Base-by-base conservation (phyloP, 2,888 invertebrate genomes). In the Patella depressa region DNA sequence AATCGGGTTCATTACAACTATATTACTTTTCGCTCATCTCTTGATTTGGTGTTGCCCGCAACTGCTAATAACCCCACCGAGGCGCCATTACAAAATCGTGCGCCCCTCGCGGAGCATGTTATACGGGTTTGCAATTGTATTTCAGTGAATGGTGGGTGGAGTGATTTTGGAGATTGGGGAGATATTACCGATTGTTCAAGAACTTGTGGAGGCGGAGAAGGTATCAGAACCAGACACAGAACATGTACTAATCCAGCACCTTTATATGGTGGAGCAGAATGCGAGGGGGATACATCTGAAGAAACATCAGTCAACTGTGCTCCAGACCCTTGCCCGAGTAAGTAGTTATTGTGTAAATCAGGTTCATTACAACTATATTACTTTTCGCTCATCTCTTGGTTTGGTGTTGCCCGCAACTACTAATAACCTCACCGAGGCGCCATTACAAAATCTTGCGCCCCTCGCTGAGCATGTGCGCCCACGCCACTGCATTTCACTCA, bases 131-230 rank as follows among this genome's bases (percentile, higher is more conserved):
- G 45, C 45, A 0, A 45, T 45, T n/a, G 34, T 72, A 17, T 45
- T 55, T 5, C 76, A 80, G 80, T 80, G n/a, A 73, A 80, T 45
- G 80, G 80, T 17, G 76, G 80, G 9, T 80, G 80, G 80, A 55
- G 74, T 17, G 19, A 71, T 53, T 80, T 57, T 34, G 34, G 19
- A 4, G 54, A 15, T 53, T 65, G 78, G 76, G 75, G 76, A 54
- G 55, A 24, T 1, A 70, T 74, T n/a, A 72, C 53, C 14, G 54
- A 57, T 24, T 80, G 80, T 59, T 74, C 80, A 15, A 59, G 53
- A 57, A 54, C 76, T 15, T 80, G 80, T 70, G 80, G 78, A 15
- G 75, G 76, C 14, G 80, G 80, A 15, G 65, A 55, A 4, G 69
- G 65, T 71, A 19, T 59, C 53, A 59, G 34, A 74, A 71, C 34